Base-by-base conservation (phyloP, 2,113 vertebrate genomes). In the Lampris megalopsis region DNA sequence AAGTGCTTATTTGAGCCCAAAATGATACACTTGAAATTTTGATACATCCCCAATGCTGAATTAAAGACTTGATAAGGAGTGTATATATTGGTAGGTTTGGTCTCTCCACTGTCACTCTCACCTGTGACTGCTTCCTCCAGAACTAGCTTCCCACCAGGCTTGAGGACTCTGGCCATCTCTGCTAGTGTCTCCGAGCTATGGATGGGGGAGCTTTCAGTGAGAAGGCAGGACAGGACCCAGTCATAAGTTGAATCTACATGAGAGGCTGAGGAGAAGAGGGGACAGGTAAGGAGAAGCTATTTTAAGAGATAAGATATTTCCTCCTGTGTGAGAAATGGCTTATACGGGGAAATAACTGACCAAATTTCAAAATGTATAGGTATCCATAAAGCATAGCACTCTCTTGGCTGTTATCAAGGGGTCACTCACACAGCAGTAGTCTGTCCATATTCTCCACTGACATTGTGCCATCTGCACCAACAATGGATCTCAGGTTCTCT, bases 141-240 rank as follows among this genome's bases (percentile, higher is more conserved):
- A 47, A 98, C 75, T 7, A 99, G 81, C 43, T 87, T 93, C 2
- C 97, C 97, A 0, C 96, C 96, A 0, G 97, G 97, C 73, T 95
- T 97, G 6, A 97, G 93, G 54, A 99, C 92, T 60, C 95, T 93
- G 79, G 95, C 96, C 36, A 97, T 91, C 78, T 99, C 98, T 0
- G 93, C 96, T 75, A 99, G 88, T 0, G 90, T 54, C 53, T 98
- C 96, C 0, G 90, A 40, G 0, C 81, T 95, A 93, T 99, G 97
- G 85, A 94, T 36, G 0, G 68, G 79, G 1, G 81, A 53, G 6
- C 94, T 95, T 82, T 96, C 95, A 0, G 94, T 86, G 48, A 96
- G 87, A 7, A 97, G 1, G 0, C 96, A 94, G 0, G 97, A 97
- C 1, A 99, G 90, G 58, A 97, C 86, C 0, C 95, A 87, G 4